A percentile compares a stretch with the other conserved stretches of the same genome.
These are phyloP conservation scores for Stictonetta naevosa DNA, from an alignment of 2,113 vertebrate species.

Conservation along the genomic window DNA sequence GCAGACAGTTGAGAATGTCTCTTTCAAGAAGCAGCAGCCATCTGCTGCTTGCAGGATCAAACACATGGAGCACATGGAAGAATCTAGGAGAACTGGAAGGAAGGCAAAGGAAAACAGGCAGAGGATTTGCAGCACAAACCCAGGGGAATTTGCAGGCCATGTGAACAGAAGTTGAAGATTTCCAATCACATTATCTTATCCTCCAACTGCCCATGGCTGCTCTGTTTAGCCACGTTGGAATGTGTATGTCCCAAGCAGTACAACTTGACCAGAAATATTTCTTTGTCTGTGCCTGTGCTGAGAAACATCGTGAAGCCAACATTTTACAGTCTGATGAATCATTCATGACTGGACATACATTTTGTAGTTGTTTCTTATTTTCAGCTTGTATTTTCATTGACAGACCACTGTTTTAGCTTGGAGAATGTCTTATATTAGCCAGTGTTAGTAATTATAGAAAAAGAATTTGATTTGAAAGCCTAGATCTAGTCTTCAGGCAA, in stretches of 20 bases:
- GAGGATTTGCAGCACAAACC: background rate
- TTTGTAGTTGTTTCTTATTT: background rate
- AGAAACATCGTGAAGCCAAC: background rate
- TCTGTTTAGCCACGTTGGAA: background rate
- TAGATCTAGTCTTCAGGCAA: background rate
- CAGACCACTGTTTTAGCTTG: background rate
- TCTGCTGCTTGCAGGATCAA: background rate
- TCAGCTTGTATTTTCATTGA: background rate
- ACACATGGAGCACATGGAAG: background rate
- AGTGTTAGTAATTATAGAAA: background rate
- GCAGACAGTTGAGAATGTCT: background rate
- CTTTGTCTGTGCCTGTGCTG: background rate
- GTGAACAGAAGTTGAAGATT: background rate
- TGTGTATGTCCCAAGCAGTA: background rate
- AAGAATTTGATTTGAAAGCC: background rate
- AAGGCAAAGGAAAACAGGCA: background rate
- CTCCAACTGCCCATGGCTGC: background rate
- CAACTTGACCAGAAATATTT: background rate
- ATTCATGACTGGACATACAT: background rate
- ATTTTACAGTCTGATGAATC: background rate
- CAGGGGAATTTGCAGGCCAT: background rate
- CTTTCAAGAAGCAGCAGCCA: background rate
- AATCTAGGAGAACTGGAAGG: background rate
- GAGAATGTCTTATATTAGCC: background rate
- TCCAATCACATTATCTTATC: background rate